These are phyloP conservation scores for Adela reaumurella DNA, from an alignment of 2,888 invertebrate genomes.

Conservation along the genomic window DNA sequence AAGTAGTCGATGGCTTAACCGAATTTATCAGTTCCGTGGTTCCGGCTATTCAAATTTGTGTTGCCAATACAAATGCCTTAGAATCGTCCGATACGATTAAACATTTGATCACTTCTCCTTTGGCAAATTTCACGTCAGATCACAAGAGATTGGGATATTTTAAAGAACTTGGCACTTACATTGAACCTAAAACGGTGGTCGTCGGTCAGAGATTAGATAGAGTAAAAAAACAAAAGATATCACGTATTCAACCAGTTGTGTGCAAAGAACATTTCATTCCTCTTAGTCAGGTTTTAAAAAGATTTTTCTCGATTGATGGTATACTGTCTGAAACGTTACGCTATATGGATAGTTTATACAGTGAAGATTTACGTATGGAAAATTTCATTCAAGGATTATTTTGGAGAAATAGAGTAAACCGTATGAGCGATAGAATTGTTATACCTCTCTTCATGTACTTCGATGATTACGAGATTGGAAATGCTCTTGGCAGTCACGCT, in stretches of 20 bases:
- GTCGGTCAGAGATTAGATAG: conserved; percentile 4
- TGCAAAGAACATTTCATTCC: conserved; percentile 5
- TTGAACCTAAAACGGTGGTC: conserved; percentile 3
- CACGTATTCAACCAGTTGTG: background rate
- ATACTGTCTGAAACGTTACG: conserved; percentile 2
- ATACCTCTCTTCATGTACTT: conserved; percentile 8
- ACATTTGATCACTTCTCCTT: background rate
- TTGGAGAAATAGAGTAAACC: background rate
- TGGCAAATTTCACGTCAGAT: background rate
- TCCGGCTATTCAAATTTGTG: too few species aligned
- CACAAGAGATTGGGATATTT: conserved; percentile 1
- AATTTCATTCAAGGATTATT: conserved; percentile 2
- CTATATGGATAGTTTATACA: background rate
- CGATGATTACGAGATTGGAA: conserved; percentile 10
- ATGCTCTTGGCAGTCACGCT: conserved; percentile 8
- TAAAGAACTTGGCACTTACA: conserved; percentile 3
- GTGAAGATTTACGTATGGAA: background rate
- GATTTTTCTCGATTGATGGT: conserved; percentile 4
- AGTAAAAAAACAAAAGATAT: background rate
- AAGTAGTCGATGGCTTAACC: background rate
- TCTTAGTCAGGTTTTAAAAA: conserved; percentile 4
- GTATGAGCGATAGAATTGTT: background rate
- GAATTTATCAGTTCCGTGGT: too few species aligned
- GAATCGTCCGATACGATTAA: background rate
- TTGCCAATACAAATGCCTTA: background rate